Base-by-base conservation (phyloP, 2,888 invertebrate genomes). In the Lordiphosa fenestrarum region DNA sequence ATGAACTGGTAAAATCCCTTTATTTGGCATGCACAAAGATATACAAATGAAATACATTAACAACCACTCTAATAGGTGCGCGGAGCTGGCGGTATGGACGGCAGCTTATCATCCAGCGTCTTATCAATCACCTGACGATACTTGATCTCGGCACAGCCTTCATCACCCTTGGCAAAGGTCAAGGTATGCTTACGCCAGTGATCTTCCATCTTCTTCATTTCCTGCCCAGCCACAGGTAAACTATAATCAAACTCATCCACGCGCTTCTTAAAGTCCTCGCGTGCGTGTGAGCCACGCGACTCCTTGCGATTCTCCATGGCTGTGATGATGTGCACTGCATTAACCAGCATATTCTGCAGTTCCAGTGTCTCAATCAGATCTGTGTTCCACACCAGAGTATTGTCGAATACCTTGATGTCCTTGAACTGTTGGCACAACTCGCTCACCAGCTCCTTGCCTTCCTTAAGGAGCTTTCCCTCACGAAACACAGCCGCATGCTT, bases 181-280 rank as follows among this genome's bases (percentile, higher is more conserved):
- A 99, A 89, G 0, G 98, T 97, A 90, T 99, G 99, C 90, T 99
- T 99, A 69, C 99, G 93, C 98, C 99, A 99, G 90, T 99, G 99
- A 72, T 98, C 90, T 53, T 95, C 94, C 40, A 94, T 84, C 0
- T 95, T 91, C 80, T 92, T 91, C 77, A 92, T 91, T 1, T 89
- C 89, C 90, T 99, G 98, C 63, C 95, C 96, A n/a, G 95, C 94
- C 6, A 96, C 60, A 0, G 98, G 95, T 86, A 97, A 96, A 68
- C 94, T 93, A 89, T 97, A 99, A 90, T 99, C 88, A 75, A 91
- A 94, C 89, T 99, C 99, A 88, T 99, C 99, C 41, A 94, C 88
- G 44, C 98, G 91, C 0, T 91, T 91, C 90, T 95, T 95, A 90
- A 93, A 99, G 91, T 99, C 99, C 90, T 99, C 99, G 9, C 99